Conservation (phyloP, 2,888 invertebrate genomes). For the Linnaemya tessellans region DNA sequence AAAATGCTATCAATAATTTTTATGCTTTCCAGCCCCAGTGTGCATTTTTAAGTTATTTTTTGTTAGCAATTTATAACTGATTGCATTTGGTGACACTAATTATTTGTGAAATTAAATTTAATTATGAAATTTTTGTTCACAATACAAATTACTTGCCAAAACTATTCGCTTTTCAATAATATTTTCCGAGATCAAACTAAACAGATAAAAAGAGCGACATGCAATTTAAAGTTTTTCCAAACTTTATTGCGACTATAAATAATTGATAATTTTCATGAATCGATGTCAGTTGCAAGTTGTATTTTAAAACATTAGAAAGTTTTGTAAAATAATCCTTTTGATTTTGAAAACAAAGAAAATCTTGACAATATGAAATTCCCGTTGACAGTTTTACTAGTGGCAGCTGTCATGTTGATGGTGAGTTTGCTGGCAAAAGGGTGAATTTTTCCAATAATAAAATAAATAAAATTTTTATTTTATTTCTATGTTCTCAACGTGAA, state of each 20-base stretch:
- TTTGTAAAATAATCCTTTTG: conserved; percentile 20
- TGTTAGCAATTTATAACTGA: conserved; percentile 17
- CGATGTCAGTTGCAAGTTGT: conserved; percentile 55
- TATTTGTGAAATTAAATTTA: conserved; percentile 29
- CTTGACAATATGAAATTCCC: conserved; percentile 58
- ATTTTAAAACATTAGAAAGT: conserved; percentile 43
- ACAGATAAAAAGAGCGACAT: conserved; percentile 46
- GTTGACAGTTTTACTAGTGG: conserved; percentile 56
- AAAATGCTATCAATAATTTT: not conserved
- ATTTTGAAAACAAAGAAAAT: not conserved
- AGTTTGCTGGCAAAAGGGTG: not conserved
- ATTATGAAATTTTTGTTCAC: conserved; percentile 30
- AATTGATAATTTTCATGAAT: conserved; percentile 32
- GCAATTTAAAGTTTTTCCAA: conserved; percentile 51
- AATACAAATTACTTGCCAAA: conserved; percentile 21
- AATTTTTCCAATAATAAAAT: not conserved
- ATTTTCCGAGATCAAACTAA: conserved; percentile 36
- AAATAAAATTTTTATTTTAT: not conserved
- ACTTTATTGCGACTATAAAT: conserved; percentile 60
- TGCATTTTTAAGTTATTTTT: not conserved
- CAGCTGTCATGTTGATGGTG: conserved; percentile 55
- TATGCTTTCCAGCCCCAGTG: not conserved
- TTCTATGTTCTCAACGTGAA: conserved; percentile 2
- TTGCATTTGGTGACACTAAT: conserved; percentile 36
- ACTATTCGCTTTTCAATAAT: not conserved